Base-by-base conservation (phyloP, 2,113 vertebrate species). In the Numida meleagris region DNA sequence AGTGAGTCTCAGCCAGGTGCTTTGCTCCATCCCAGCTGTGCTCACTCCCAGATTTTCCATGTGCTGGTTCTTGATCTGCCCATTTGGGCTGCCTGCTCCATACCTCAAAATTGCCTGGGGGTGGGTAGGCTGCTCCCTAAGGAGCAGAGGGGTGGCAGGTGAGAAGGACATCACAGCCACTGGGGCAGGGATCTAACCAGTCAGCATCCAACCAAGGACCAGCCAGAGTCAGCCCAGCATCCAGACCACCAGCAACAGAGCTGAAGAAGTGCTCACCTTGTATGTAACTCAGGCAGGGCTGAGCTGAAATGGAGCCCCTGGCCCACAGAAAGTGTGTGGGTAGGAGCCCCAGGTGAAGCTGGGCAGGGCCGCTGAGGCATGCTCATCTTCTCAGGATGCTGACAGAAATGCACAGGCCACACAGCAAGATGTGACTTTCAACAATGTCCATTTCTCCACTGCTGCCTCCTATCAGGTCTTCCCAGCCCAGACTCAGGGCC, bases 401-500 rank as follows among this genome's bases (percentile, higher is more conserved):
- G 12, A n/a, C 50, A 71, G 70, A 38, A 70, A 21, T 2, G 8
- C 68, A 10, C 62, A 3, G 9, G 58, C 72, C 53, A 23, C 77
- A 8, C 38, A 43, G 62, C 71, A 63, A 71, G n/a, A 80, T 46
- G 82, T 91, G 84, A 82, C 93, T 84, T 86, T 67, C 45, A 87
- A 66, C 74, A 87, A 68, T 89, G 86, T 62, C 70, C 55, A 11
- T 73, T 84, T 48, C 81, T 77, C 36, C 0, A 0, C 68, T 40
- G 33, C 79, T 88, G 82, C 6, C 85, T 90, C 48, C 84, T 29
- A 42, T 74, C 91, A 93, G 91, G n/a, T 45, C 80, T 27, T 86
- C 80, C 46, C 80, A 75, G 70, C 65, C 80, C 77, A 34, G 43
- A 43, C 91, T 73, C 42, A n/a, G 87, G 85, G 89, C 85, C 94